These are phyloP conservation scores for Eubasilissa splendida DNA, from an alignment of 2,888 invertebrate species.

Conservation along the genomic window DNA sequence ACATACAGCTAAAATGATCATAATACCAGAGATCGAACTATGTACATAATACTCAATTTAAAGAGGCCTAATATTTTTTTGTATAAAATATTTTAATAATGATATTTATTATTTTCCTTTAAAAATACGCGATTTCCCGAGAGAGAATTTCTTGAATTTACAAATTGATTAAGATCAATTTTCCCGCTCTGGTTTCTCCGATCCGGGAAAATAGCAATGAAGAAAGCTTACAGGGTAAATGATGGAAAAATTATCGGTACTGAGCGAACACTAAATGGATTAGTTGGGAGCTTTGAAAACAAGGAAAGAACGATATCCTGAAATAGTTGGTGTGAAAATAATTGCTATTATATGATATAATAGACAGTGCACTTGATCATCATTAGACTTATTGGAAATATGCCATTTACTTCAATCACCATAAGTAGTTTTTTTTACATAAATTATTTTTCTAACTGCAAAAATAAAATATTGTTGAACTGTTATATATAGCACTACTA, in stretches of 20 bases:
- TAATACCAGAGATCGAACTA: too few relatives aligned
- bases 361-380: background rate
- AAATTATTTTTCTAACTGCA: too few relatives aligned
- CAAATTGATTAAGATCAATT: conserved; percentile 8
- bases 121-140: too few relatives aligned
- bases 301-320: conserved; percentile 6
- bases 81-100: too few relatives aligned
- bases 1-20: too few relatives aligned
- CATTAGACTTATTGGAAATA: conserved; percentile 3
- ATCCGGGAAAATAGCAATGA: background rate
- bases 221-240: conserved; percentile 16
- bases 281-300: conserved; percentile 17
- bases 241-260: conserved; percentile 32
- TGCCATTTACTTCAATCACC: too few relatives aligned
- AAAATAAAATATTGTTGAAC: too few relatives aligned
- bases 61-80: too few relatives aligned
- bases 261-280: conserved; percentile 23
- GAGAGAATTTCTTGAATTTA: background rate
- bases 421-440: too few relatives aligned
- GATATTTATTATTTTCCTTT: too few relatives aligned
- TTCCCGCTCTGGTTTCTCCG: conserved; percentile 4
- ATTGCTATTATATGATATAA: conserved; percentile 18
- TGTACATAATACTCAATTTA: too few relatives aligned
- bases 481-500: too few relatives aligned
- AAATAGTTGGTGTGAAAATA: conserved; percentile 24